Evolutionary conservation across 2,113 vertebrate genomes (phyloP).

Genomic region (Porphyrio hochstetteri): DNA sequence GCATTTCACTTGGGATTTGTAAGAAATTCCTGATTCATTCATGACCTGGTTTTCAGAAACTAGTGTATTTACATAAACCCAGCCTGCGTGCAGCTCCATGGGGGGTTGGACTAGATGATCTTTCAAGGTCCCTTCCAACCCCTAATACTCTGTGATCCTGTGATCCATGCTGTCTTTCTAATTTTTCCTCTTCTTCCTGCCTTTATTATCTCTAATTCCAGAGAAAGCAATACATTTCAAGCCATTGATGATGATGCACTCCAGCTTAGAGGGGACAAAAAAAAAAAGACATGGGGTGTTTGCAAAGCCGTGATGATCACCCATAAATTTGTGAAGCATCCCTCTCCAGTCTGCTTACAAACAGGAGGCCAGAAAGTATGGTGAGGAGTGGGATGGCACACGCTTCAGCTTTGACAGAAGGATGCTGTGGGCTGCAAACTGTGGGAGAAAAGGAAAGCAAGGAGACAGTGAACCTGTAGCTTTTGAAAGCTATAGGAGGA

Average conservation of each 20-base stretch:
- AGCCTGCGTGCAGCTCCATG: neutral
- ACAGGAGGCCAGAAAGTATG: neutral
- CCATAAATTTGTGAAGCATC: neutral
- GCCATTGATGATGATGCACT: neutral
- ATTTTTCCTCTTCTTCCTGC: neutral
- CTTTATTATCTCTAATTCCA: neutral
- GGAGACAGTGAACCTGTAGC: neutral
- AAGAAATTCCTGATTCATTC: neutral
- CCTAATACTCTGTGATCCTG: no score
- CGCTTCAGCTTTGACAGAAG: neutral
- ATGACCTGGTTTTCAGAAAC: conserved; percentile 25
- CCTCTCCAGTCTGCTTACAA: neutral
- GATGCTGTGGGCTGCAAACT: neutral
- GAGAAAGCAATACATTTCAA: neutral
- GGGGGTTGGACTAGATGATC: no score
- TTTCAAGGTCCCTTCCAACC: no score
- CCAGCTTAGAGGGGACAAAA: neutral
- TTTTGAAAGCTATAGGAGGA: neutral
- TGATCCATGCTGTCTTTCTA: neutral
- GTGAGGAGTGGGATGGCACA: neutral
- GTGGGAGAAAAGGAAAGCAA: neutral
- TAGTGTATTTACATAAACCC: neutral
- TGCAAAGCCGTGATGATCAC: neutral
- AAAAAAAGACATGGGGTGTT: accelerated
- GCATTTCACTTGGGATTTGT: neutral